Conservation (phyloP, 1,140 invertebrate genomes). For the Eubasilissa regina region DNA sequence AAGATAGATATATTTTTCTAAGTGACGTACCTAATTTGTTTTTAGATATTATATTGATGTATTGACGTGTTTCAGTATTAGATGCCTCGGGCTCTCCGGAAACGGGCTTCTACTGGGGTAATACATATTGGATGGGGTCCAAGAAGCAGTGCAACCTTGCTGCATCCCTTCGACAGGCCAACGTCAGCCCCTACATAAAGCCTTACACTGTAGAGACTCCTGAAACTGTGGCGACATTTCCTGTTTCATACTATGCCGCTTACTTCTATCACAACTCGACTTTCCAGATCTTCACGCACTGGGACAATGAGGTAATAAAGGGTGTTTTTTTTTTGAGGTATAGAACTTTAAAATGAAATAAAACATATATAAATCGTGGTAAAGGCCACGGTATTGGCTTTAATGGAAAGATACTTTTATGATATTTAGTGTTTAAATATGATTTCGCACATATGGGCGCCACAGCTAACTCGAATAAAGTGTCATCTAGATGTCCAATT, state of each 20-base stretch:
- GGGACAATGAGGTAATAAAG: conserved; percentile 42
- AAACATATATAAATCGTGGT: too few relatives aligned
- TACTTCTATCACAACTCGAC: conserved; percentile 45
- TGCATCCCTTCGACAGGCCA: conserved; percentile 59
- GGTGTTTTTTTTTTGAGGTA: too few relatives aligned
- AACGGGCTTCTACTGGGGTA: conserved; percentile 68
- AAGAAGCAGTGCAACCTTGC: conserved; percentile 65
- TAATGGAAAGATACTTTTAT: too few relatives aligned
- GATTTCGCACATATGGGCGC: too few relatives aligned
- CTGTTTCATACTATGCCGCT: conserved; percentile 38
- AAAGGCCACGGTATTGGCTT: too few relatives aligned
- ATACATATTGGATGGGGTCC: conserved; percentile 71
- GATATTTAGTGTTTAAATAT: too few relatives aligned
- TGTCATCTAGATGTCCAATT: too few relatives aligned
- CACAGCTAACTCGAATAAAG: too few relatives aligned
- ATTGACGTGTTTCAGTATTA: conserved; percentile 63
- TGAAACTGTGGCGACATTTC: conserved; percentile 23
- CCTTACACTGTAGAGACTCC: conserved; percentile 22
- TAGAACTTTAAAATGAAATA: too few relatives aligned
- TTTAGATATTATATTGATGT: too few relatives aligned
- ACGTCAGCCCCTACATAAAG: conserved; percentile 51
- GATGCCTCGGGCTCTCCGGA: conserved; percentile 70
- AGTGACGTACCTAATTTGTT: too few relatives aligned
- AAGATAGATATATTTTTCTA: too few relatives aligned
- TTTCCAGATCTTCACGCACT: conserved; percentile 27